Evolutionary conservation across 2,113 vertebrate species (phyloP), one percentile per base, ranked within the genome.

Genomic region (Circaetus gallicus): DNA sequence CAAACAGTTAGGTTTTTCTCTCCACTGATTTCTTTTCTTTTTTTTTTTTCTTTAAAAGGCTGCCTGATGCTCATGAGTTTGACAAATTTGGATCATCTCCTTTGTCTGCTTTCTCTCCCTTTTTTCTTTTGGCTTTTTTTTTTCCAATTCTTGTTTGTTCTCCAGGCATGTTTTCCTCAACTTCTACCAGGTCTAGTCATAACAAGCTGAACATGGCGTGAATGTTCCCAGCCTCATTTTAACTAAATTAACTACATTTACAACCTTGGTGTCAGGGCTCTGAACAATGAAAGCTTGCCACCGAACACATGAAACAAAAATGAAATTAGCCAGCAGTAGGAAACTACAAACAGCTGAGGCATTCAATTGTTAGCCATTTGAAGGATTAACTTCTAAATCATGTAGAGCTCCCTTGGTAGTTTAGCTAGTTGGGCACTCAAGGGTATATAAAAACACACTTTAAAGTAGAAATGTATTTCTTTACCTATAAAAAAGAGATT

Each of bases 351-450:
- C 96, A 98, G 98, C 98, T 98, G 97, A 98, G 98, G 93, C 96
- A 96, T 98, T 98, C 97, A 97, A 94, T 98, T 98, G 98, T 98
- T 98, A 94, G 98, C 98, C 97, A 98, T 98, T 98, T 98, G 98
- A 98, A 98, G 98, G 98, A 98, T 98, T 98, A 98, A 98, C 98
- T 98, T 98, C 98, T 98, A 98, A 98, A 98, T 98, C 98, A 98
- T 97, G 96, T 98, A 98, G 97, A 97, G 96, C 93, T 98, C 98
- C 98, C 98, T 97, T 93, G 96, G 95, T 98, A 97, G 96, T 98
- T 98, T 96, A 98, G 95, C 98, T 98, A 98, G 98, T 98, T 98
- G 98, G 97, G 96, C 97, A 98, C 98, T 98, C 98, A 98, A 94
- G 98, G 95, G 97, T 98, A 98, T 98, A 98, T 98, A 96, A 98